Percentiles rank a stretch among this genome's conserved stretches.
Conservation (phyloP, 2,113 vertebrate genomes). For the Arvicanthis niloticus region DNA sequence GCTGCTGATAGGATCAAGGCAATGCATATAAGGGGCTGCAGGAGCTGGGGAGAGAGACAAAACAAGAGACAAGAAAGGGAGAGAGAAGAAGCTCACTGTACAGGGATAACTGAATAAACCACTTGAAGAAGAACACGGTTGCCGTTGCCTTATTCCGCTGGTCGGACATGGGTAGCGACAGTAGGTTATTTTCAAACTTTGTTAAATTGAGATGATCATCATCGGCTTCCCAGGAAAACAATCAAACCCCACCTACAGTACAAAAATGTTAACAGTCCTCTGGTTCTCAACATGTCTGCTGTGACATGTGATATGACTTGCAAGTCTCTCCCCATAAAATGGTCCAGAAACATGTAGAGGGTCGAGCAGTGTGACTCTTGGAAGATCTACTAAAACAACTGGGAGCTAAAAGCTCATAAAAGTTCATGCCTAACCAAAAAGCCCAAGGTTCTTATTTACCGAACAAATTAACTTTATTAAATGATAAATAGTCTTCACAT, state of each 20-base stretch:
- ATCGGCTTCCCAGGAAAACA: slow-evolving; percentile 7
- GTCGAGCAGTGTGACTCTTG: neutral
- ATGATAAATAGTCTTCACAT: slow-evolving; percentile 18
- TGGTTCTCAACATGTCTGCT: neutral
- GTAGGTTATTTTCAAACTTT: neutral
- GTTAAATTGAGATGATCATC: slow-evolving; percentile 33
- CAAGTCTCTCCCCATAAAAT: neutral
- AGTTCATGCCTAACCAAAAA: neutral
- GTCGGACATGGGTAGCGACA: too few relatives aligned
- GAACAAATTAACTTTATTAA: slow-evolving; percentile 47
- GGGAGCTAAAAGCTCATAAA: neutral
- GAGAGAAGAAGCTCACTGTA: too few relatives aligned
- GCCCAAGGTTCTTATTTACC: neutral
- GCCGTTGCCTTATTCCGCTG: too few relatives aligned
- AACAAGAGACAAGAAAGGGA: too few relatives aligned
- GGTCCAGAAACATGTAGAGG: neutral
- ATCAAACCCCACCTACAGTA: neutral
- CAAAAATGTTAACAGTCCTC: neutral
- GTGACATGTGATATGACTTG: slow-evolving; percentile 42
- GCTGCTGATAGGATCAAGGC: too few relatives aligned
- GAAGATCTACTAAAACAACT: neutral
- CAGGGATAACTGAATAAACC: too few relatives aligned
- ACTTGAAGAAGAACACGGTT: too few relatives aligned
- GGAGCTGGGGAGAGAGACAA: too few relatives aligned
- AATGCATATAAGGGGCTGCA: too few relatives aligned